These are phyloP conservation scores for Phaenicophaeus curvirostris DNA, from an alignment of 2,797 vertebrate species.

Conservation along the genomic window DNA sequence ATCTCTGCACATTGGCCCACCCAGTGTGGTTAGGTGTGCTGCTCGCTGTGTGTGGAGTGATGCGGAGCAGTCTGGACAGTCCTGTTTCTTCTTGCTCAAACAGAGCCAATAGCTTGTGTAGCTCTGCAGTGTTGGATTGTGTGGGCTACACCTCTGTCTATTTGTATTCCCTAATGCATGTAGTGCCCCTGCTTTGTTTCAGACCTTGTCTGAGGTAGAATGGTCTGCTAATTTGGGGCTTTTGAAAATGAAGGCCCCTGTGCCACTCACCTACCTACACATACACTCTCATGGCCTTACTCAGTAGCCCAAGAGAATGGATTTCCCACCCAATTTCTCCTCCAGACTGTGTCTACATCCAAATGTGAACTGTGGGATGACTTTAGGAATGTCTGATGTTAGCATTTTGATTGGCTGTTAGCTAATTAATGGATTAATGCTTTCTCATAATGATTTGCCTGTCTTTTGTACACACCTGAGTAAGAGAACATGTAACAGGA, in stretches of 20 bases:
- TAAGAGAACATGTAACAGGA: too few species aligned
- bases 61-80: background rate
- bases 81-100: background rate
- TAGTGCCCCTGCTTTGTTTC: background rate
- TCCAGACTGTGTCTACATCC: background rate
- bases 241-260: background rate
- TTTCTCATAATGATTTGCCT: background rate
- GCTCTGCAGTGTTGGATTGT: background rate
- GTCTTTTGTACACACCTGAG: background rate
- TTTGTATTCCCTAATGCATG: background rate
- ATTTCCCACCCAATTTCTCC: background rate
- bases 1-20: background rate
- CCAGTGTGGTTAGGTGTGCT: background rate
- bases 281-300: background rate
- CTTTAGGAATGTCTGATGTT: background rate
- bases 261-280: background rate
- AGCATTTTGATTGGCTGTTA: background rate
- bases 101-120: too few species aligned
- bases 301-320: background rate
- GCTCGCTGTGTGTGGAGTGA: rapidly evolving
- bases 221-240: background rate
- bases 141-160: rapidly evolving
- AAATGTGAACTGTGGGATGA: background rate
- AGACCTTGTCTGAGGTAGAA: background rate
- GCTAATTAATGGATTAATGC: background rate